Percentiles rank a stretch among this genome's conserved stretches.
These are phyloP conservation scores for Augochlora pura DNA, from an alignment of 1,140 invertebrate genomes.

Conservation along the genomic window DNA sequence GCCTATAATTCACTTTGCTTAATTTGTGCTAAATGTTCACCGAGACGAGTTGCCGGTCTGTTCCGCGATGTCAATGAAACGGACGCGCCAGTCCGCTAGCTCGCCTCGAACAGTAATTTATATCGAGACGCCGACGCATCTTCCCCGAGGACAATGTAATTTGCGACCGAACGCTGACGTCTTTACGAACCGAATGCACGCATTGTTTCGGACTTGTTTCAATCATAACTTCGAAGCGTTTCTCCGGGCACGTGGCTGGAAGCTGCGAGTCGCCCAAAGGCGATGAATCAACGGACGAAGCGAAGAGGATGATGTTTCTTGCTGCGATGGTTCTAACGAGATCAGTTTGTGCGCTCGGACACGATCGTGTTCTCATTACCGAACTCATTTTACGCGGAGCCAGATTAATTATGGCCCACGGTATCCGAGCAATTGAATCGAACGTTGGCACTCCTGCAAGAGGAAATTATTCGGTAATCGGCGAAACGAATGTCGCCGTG, in stretches of 20 bases:
- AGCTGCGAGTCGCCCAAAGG: neutral
- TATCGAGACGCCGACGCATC: constrained; percentile 57
- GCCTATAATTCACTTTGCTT: neutral
- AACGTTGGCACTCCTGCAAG: neutral
- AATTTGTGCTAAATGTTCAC: neutral
- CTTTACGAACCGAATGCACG: constrained; percentile 67
- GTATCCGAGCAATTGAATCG: neutral
- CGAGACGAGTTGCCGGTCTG: neutral
- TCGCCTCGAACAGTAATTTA: constrained; percentile 65
- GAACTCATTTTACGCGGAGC: no score
- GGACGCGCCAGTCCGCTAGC: constrained; percentile 56
- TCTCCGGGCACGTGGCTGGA: neutral
- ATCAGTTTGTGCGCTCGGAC: no score
- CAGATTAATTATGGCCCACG: no score
- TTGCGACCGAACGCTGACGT: constrained; percentile 68
- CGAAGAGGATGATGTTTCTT: neutral
- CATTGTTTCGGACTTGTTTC: constrained; percentile 24
- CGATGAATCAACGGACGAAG: neutral
- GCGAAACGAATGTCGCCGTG: constrained; percentile 8
- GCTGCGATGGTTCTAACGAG: neutral
- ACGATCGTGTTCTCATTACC: no score
- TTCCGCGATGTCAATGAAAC: constrained; percentile 42
- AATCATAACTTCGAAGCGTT: neutral
- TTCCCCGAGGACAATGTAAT: constrained; percentile 61
- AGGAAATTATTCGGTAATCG: neutral